These are phyloP conservation scores for Monochamus alternatus DNA, from an alignment of 2,888 invertebrate genomes.

Conservation along the genomic window DNA sequence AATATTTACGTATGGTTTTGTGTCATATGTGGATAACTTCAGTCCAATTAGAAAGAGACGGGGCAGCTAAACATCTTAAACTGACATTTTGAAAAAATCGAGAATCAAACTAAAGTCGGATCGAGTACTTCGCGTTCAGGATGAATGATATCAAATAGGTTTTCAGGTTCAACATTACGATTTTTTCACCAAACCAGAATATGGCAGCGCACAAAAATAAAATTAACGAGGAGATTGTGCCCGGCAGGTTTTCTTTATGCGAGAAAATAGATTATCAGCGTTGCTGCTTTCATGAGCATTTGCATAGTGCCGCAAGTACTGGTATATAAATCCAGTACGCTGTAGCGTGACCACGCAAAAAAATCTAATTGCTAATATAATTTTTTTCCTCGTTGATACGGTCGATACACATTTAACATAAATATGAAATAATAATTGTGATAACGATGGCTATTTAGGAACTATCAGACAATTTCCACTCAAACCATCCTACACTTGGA, in stretches of 20 bases:
- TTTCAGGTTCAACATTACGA: not conserved
- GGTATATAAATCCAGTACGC: not conserved
- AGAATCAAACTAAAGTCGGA: too few species aligned
- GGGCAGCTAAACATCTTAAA: too few species aligned
- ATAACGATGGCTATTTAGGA: not conserved
- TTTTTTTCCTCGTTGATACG: not conserved
- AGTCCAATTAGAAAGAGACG: too few species aligned
- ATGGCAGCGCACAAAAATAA: not conserved
- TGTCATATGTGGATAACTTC: too few species aligned
- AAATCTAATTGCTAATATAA: not conserved
- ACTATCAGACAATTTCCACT: too few species aligned
- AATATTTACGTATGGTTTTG: too few species aligned
- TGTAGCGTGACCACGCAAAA: not conserved
- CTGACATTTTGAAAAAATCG: too few species aligned
- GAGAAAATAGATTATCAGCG: not conserved
- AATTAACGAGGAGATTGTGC: not conserved
- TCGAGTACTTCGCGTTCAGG: too few species aligned
- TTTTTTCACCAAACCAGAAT: not conserved
- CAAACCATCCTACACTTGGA: too few species aligned
- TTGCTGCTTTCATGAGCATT: slow-evolving; percentile 10
- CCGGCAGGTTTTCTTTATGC: not conserved
- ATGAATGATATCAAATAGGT: not conserved
- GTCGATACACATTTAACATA: not conserved
- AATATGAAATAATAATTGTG: not conserved
- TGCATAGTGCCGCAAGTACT: not conserved